Percentiles rank a stretch among this genome's conserved stretches.
Conservation (phyloP, 2,797 vertebrate species). For the Gymnoscopelus braueri region DNA sequence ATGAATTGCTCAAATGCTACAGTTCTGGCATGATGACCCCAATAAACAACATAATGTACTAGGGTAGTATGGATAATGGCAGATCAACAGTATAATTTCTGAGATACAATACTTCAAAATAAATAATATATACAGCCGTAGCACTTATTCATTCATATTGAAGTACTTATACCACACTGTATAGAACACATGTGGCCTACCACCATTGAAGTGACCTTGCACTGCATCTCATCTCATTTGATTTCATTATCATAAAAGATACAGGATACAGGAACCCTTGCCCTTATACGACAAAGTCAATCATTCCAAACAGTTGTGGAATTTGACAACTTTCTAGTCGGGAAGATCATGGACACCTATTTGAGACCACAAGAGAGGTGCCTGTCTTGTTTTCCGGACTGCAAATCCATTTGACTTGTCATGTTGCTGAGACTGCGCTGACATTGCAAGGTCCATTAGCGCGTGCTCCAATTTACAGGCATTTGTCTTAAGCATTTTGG, state of each 20-base stretch:
- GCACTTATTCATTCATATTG: no score
- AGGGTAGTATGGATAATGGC: no score
- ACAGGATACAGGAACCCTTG: neutral
- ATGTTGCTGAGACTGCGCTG: conserved; percentile 61
- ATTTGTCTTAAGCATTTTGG: conserved; percentile 66
- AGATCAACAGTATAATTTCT: no score
- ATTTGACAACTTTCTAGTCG: conserved; percentile 36
- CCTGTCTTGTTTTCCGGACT: conserved; percentile 37
- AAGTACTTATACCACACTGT: no score
- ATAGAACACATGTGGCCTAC: no score
- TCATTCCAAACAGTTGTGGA: conserved; percentile 18
- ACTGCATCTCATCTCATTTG: conserved; percentile 8
- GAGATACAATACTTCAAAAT: no score
- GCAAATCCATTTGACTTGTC: conserved; percentile 58
- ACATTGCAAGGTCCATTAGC: conserved; percentile 71
- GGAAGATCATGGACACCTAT: conserved; percentile 45
- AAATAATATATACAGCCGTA: no score
- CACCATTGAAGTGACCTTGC: no score
- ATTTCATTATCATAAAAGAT: neutral
- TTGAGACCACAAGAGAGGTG: conserved; percentile 28
- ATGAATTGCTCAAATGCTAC: no score
- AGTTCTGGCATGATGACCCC: no score
- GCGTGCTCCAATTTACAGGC: conserved; percentile 51
- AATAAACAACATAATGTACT: no score
- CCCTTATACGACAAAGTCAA: conserved; percentile 31